Conservation (phyloP, 2,888 invertebrate species). For the Ellobium chinense region DNA sequence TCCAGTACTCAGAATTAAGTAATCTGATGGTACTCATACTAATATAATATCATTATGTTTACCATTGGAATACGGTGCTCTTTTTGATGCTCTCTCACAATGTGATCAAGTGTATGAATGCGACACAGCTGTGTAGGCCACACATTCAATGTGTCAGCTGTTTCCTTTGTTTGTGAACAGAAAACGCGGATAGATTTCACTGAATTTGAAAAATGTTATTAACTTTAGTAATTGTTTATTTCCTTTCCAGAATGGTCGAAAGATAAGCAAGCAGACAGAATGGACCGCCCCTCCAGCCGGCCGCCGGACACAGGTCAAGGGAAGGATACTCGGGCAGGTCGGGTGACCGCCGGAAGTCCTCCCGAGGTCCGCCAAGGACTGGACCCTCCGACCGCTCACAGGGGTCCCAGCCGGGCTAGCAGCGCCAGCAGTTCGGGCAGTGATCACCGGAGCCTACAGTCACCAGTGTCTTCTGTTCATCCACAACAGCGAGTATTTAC, state of each 20-base stretch:
- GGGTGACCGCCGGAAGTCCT: background rate
- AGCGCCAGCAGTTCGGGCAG: constrained; percentile 19
- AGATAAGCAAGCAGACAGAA: constrained; percentile 14
- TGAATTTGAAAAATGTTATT: background rate
- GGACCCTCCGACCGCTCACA: constrained; percentile 26
- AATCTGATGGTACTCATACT: too few species aligned
- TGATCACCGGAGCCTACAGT: constrained; percentile 8
- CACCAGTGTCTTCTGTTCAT: background rate
- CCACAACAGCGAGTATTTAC: constrained; percentile 19
- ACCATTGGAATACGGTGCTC: too few species aligned
- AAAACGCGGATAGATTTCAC: background rate
- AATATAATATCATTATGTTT: too few species aligned
- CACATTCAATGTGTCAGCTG: too few species aligned
- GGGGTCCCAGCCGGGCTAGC: constrained; percentile 11
- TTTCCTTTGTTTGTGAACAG: background rate
- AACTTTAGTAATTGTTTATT: background rate
- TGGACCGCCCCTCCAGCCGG: constrained; percentile 31
- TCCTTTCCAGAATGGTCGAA: constrained; percentile 32
- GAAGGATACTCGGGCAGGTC: background rate
- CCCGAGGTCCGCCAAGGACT: constrained; percentile 3
- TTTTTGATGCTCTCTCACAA: too few species aligned
- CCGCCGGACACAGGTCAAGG: constrained; percentile 34
- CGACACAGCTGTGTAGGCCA: too few species aligned
- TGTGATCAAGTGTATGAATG: too few species aligned
- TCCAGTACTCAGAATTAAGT: too few species aligned